These are phyloP conservation scores for Odontesthes bonariensis DNA, from an alignment of 2,113 vertebrate genomes.

Conservation along the genomic window DNA sequence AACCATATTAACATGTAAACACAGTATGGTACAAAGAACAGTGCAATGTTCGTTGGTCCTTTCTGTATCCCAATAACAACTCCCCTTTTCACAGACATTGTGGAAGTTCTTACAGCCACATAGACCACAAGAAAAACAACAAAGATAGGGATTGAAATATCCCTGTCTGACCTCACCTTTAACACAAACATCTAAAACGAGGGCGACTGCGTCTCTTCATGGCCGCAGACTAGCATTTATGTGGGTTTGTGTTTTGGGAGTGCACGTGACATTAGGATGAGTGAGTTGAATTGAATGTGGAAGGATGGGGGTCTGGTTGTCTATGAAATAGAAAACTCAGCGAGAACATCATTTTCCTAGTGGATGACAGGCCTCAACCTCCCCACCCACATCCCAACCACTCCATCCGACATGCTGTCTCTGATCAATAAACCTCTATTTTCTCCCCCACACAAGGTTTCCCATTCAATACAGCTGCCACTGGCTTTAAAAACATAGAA, in stretches of 20 bases:
- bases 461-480: conserved; percentile 84
- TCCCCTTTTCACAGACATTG: conserved; percentile 5
- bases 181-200: conserved; percentile 62
- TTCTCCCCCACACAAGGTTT: conserved; percentile 82
- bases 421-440: conserved; percentile 87
- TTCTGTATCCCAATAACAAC: conserved; percentile 18
- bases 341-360: conserved; percentile 81
- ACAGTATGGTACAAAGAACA: conserved; percentile 1
- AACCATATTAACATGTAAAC: not conserved
- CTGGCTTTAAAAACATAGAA: conserved; percentile 81
- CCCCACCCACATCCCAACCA: conserved; percentile 27
- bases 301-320: conserved; percentile 42
- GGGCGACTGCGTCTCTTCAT: conserved; percentile 16
- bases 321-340: conserved; percentile 77
- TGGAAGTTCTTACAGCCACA: conserved; percentile 39
- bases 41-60: not conserved
- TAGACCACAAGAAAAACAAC: conserved; percentile 62
- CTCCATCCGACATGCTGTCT: conserved; percentile 69
- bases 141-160: conserved; percentile 57
- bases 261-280: conserved; percentile 5
- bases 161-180: conserved; percentile 59
- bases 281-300: conserved; percentile 25
- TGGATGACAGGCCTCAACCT: conserved; percentile 71
- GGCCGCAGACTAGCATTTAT: conserved; percentile 24
- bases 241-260: conserved; percentile 14